Conservation (phyloP, 2,888 invertebrate genomes). For the Rhagophthalmus giganteus region DNA sequence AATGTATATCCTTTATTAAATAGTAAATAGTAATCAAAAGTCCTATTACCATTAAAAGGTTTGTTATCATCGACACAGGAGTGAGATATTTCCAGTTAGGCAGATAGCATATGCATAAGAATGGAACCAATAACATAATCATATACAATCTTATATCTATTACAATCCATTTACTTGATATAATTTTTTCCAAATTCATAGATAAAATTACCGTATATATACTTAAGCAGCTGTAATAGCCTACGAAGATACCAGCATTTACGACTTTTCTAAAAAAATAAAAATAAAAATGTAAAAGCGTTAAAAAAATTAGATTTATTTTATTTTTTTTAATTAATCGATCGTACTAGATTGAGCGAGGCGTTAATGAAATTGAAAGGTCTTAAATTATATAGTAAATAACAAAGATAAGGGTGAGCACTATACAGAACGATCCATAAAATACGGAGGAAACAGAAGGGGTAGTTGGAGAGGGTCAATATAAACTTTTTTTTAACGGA, state of each 20-base stretch:
- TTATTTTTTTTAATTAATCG: too few relatives aligned
- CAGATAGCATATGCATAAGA: conserved; percentile 81
- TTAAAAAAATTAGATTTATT: too few relatives aligned
- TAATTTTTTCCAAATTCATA: conserved; percentile 74
- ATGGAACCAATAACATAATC: conserved; percentile 67
- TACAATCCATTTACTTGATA: conserved; percentile 59
- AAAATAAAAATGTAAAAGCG: too few relatives aligned
- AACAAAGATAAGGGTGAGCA: too few relatives aligned
- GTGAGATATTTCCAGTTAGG: conserved; percentile 89
- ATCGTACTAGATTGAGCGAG: too few relatives aligned
- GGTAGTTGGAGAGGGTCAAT: too few relatives aligned
- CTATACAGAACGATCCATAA: too few relatives aligned
- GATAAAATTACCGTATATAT: conserved; percentile 95
- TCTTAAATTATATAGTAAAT: too few relatives aligned
- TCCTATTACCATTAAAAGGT: conserved; percentile 83
- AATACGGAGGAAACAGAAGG: too few relatives aligned
- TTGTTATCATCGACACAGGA: conserved; percentile 91
- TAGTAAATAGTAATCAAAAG: conserved; percentile 89
- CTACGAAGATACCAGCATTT: conserved; percentile 74
- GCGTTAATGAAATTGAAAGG: too few relatives aligned
- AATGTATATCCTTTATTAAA: conserved; percentile 67
- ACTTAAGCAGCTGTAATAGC: conserved; percentile 96
- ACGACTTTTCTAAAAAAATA: conserved; percentile 70
- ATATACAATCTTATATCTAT: conserved; percentile 68
- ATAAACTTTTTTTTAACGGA: too few relatives aligned